A percentile compares a stretch with the other conserved stretches of the same genome.
These are phyloP conservation scores for Penaeus indicus DNA, from an alignment of 1,140 invertebrate species.

Conservation along the genomic window DNA sequence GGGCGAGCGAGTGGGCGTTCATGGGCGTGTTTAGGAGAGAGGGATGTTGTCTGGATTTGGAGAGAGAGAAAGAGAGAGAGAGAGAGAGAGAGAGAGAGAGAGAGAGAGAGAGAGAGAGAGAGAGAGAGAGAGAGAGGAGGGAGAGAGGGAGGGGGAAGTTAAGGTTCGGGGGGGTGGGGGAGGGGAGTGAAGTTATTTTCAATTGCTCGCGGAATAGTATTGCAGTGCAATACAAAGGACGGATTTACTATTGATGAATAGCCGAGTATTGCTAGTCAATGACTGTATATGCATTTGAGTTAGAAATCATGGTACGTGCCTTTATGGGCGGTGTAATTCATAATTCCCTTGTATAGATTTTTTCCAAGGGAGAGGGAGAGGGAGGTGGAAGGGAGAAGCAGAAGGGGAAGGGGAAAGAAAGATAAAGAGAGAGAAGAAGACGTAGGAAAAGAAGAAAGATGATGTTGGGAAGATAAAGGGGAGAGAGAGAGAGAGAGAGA, in stretches of 20 bases:
- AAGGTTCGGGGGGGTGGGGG: too few species aligned
- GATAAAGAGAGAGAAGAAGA: not conserved
- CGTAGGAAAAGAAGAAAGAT: not conserved
- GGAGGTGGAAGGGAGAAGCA: not conserved
- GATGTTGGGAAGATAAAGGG: not conserved
- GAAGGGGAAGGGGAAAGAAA: not conserved
- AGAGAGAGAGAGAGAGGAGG: not conserved
- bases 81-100: not conserved
- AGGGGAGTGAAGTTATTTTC: too few species aligned
- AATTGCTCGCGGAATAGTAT: too few species aligned
- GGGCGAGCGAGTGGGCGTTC: too few species aligned
- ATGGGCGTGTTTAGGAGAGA: not conserved
- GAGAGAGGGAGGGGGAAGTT: not conserved
- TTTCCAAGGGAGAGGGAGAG: not conserved
- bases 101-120: constrained; percentile 21
- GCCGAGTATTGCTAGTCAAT: too few species aligned
- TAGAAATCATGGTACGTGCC: too few species aligned
- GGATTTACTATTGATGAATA: too few species aligned
- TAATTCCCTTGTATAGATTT: too few species aligned
- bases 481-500: constrained; percentile 48
- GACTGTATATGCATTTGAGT: too few species aligned
- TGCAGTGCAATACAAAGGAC: too few species aligned
- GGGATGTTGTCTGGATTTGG: not conserved
- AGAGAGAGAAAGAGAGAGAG: not conserved
- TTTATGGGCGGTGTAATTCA: too few species aligned